Evolutionary conservation across 2,888 invertebrate species (phyloP).

Genomic region (Dryadula phaetusa): DNA sequence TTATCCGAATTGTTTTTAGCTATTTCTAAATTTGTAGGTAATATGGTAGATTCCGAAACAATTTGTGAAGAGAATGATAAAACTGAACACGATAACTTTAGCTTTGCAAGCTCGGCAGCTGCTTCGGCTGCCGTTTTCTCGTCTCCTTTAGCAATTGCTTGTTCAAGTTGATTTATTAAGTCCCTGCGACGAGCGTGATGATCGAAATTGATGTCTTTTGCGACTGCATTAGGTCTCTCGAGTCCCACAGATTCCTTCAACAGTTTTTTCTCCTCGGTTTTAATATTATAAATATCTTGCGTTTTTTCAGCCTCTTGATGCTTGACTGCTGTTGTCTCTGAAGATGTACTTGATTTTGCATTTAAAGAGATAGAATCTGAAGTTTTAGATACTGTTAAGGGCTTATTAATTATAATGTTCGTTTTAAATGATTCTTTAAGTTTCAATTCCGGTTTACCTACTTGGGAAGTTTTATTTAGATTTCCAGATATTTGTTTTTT

Average conservation of each 20-base stretch:
- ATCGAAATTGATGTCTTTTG: slow-evolving; percentile 49
- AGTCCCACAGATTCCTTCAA: slow-evolving; percentile 32
- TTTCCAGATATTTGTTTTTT: slow-evolving; percentile 43
- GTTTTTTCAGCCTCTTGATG: not conserved
- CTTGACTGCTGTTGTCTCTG: not conserved
- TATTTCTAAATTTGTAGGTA: slow-evolving; percentile 1
- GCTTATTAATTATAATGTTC: slow-evolving; percentile 4
- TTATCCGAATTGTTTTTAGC: not conserved
- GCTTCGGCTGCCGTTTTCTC: slow-evolving; percentile 90
- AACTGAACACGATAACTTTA: slow-evolving; percentile 90
- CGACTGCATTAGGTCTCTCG: slow-evolving; percentile 26
- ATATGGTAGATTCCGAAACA: slow-evolving; percentile 53
- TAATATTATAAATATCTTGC: not conserved
- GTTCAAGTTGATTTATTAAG: slow-evolving; percentile 88
- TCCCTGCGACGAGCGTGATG: slow-evolving; percentile 68
- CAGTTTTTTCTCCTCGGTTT: slow-evolving; percentile 34
- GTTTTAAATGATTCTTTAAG: not conserved
- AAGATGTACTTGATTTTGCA: slow-evolving; percentile 3
- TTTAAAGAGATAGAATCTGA: slow-evolving; percentile 24
- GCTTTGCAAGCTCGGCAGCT: slow-evolving; percentile 90
- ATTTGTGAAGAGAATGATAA: slow-evolving; percentile 78
- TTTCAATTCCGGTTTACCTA: slow-evolving; percentile 4
- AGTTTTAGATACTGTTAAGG: slow-evolving; percentile 9
- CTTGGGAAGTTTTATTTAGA: slow-evolving; percentile 8
- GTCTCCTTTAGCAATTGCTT: slow-evolving; percentile 91